A percentile compares a stretch with the other conserved stretches of the same genome.
phyloP scores from a whole-genome alignment of 2,797 vertebrate genomes.

The Phataginus tetradactyla region DNA sequence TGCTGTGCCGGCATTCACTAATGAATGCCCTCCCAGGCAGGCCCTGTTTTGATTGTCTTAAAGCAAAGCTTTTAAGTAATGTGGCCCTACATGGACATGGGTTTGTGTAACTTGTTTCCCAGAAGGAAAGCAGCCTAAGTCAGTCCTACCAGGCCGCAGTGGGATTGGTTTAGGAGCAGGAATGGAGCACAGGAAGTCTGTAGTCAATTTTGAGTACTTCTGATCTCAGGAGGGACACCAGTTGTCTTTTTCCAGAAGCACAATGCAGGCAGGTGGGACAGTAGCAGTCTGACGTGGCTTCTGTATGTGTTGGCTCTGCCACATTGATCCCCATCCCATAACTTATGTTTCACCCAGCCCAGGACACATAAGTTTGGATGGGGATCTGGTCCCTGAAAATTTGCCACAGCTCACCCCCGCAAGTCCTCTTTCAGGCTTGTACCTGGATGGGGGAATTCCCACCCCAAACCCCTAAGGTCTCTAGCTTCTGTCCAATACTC shows the following conservation, averaged over 20 bases:
- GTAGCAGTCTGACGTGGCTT: rapidly evolving
- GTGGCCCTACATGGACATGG: not conserved
- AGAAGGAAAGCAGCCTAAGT: not conserved
- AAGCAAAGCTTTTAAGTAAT: slow-evolving; percentile 48
- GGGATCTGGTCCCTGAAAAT: not conserved
- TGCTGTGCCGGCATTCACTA: slow-evolving; percentile 36
- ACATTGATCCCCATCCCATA: not conserved
- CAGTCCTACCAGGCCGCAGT: not conserved
- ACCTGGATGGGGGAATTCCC: not conserved
- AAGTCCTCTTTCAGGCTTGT: not conserved
- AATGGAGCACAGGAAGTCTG: not conserved
- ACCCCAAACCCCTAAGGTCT: not conserved
- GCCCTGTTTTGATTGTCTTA: slow-evolving; percentile 62
- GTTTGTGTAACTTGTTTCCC: slow-evolving; percentile 60
- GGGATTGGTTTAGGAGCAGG: not conserved
- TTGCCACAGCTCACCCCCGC: not conserved
- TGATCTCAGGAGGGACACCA: not conserved
- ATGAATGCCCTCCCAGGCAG: not conserved
- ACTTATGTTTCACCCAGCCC: not conserved
- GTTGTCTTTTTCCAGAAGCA: not conserved
- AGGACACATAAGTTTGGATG: not conserved
- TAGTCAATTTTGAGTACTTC: not conserved
- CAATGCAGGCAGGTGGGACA: not conserved
- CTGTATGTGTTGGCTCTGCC: too few relatives aligned
- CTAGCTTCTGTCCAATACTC: not conserved